Conservation (phyloP, 2,888 invertebrate genomes). For the Drosophila neotestacea region DNA sequence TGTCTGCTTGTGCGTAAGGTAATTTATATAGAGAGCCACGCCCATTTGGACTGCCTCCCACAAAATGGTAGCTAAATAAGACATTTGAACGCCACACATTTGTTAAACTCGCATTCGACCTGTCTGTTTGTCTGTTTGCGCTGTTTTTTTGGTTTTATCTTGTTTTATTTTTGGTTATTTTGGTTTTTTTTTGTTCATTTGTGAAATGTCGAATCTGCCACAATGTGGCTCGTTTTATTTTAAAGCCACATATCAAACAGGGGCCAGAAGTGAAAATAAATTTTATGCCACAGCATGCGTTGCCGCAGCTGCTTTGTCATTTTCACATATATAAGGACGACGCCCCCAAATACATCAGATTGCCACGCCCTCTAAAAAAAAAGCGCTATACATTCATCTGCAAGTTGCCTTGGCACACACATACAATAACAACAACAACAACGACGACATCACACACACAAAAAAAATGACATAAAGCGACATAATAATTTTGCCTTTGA, state of each 20-base stretch:
- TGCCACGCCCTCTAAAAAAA: slow-evolving; percentile 23
- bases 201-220: slow-evolving; percentile 58
- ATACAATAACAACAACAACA: slow-evolving; percentile 5
- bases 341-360: slow-evolving; percentile 30
- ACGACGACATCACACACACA: background rate
- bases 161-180: slow-evolving; percentile 7
- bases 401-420: slow-evolving; percentile 33
- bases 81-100: slow-evolving; percentile 70
- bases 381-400: slow-evolving; percentile 54
- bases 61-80: slow-evolving; percentile 56
- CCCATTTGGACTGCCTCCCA: slow-evolving; percentile 40
- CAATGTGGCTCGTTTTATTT: slow-evolving; percentile 49
- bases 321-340: slow-evolving; percentile 48
- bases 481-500: slow-evolving; percentile 79
- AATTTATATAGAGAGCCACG: slow-evolving; percentile 67
- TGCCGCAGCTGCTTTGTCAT: slow-evolving; percentile 77
- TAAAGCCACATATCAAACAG: slow-evolving; percentile 73
- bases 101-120: slow-evolving; percentile 51
- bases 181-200: slow-evolving; percentile 20
- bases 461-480: slow-evolving; percentile 75
- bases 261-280: slow-evolving; percentile 64
- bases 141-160: slow-evolving; percentile 13
- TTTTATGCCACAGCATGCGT: slow-evolving; percentile 69
- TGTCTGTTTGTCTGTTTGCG: slow-evolving; percentile 7
- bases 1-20: slow-evolving; percentile 59